phyloP scores from a whole-genome alignment of 2,888 invertebrate genomes.

The Eumerus sabulonum region DNA sequence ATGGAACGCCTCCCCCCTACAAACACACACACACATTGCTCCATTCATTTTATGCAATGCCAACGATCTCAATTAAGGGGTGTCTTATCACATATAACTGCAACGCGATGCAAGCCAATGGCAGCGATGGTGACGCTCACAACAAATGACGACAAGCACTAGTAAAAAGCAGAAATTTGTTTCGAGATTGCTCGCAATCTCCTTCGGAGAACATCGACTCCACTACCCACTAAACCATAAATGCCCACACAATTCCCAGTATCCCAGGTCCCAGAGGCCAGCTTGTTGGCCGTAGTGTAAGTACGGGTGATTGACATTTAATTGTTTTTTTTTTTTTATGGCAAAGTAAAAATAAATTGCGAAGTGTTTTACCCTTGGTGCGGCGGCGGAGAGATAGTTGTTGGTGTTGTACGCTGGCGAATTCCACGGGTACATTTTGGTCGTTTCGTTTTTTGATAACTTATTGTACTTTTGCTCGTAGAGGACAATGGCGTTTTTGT shows the following conservation, averaged over 20 bases:
- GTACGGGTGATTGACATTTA: constrained; percentile 7
- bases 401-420: constrained; percentile 75
- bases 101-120: constrained; percentile 3
- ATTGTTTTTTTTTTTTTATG: constrained; percentile 12
- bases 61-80: constrained; percentile 44
- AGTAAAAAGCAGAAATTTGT: constrained; percentile 23
- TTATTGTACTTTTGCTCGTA: neutral
- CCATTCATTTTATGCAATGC: constrained; percentile 3
- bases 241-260: constrained; percentile 35
- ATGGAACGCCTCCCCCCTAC: constrained; percentile 11
- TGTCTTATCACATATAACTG: constrained; percentile 44
- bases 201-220: neutral
- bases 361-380: constrained; percentile 55
- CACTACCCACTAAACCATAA: constrained; percentile 12
- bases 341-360: constrained; percentile 33
- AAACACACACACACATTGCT: neutral
- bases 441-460: constrained; percentile 13
- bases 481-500: constrained; percentile 37
- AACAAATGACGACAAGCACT: neutral
- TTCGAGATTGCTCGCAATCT: constrained; percentile 1
- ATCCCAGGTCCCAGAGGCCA: constrained; percentile 25
- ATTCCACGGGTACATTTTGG: constrained; percentile 78
- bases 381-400: constrained; percentile 58
- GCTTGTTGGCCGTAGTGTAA: constrained; percentile 4
- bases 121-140: too few relatives aligned